Percentiles rank a stretch among this genome's conserved stretches.
Evolutionary conservation across 2,888 invertebrate species (phyloP).

Genomic region (Drosophila barbarae): DNA sequence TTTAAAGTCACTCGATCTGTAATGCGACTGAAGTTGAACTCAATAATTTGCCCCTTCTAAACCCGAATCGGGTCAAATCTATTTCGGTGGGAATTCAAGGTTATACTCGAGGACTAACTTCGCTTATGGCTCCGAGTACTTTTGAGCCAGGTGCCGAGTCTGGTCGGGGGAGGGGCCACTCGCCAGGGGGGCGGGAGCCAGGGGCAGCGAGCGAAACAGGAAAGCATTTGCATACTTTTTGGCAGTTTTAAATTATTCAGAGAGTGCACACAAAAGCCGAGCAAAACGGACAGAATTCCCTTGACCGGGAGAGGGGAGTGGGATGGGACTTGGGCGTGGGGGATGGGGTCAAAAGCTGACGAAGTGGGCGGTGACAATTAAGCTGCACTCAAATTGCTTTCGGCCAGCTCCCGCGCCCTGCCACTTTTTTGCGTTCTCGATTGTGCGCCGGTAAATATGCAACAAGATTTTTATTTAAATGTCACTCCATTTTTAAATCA

Average conservation of each 20-base stretch:
- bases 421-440: slow-evolving; percentile 8
- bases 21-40: not conserved
- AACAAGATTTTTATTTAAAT: slow-evolving; percentile 73
- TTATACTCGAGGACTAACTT: not conserved
- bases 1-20: too few species aligned
- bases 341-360: slow-evolving; percentile 31
- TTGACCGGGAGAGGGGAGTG: slow-evolving; percentile 3
- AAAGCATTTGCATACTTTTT: slow-evolving; percentile 70
- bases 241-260: slow-evolving; percentile 70
- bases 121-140: not conserved
- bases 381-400: slow-evolving; percentile 71
- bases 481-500: slow-evolving; percentile 75
- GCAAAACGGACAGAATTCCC: slow-evolving; percentile 28
- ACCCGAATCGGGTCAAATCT: not conserved
- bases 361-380: slow-evolving; percentile 59
- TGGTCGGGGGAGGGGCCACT: slow-evolving; percentile 8
- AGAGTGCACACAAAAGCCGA: slow-evolving; percentile 58
- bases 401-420: slow-evolving; percentile 16
- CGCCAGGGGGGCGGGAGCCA: slow-evolving; percentile 7
- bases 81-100: not conserved
- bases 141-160: slow-evolving; percentile 15
- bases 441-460: slow-evolving; percentile 59
- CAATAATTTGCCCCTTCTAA: not conserved
- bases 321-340: not conserved
- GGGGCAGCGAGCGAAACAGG: slow-evolving; percentile 7